phyloP scores from a whole-genome alignment of 2,888 invertebrate genomes.

The Aphidoletes aphidimyza region DNA sequence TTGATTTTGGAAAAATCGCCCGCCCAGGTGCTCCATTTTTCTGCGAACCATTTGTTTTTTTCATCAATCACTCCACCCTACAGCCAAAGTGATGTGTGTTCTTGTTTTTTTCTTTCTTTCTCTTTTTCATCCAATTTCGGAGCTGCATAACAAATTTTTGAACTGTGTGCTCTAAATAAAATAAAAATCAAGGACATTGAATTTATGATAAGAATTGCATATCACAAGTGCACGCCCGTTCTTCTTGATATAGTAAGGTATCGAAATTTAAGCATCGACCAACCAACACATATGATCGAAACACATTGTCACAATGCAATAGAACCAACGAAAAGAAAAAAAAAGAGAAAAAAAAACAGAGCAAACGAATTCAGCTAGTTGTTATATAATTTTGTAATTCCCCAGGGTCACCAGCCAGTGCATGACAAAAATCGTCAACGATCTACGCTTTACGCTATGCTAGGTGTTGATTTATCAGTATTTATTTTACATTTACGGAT shows the following conservation, averaged over 20 bases:
- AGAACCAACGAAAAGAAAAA: not conserved
- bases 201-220: conserved; percentile 31
- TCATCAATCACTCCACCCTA: no score
- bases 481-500: conserved; percentile 15
- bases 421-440: not conserved
- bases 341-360: not conserved
- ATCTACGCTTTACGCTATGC: not conserved
- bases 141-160: not conserved
- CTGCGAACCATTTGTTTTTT: no score
- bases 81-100: no score
- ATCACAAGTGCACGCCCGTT: not conserved
- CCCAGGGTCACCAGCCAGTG: not conserved
- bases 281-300: not conserved
- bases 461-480: conserved; percentile 41
- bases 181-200: conserved; percentile 23
- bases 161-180: conserved; percentile 1
- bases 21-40: no score
- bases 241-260: not conserved
- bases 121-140: not conserved
- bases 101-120: not conserved
- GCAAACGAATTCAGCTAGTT: not conserved
- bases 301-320: not conserved
- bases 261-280: no score
- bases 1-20: no score
- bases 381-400: not conserved